Evolutionary conservation across 1,140 invertebrate genomes (phyloP), one percentile per base, ranked within the genome.

Genomic region (Adoxophyes honmai): DNA sequence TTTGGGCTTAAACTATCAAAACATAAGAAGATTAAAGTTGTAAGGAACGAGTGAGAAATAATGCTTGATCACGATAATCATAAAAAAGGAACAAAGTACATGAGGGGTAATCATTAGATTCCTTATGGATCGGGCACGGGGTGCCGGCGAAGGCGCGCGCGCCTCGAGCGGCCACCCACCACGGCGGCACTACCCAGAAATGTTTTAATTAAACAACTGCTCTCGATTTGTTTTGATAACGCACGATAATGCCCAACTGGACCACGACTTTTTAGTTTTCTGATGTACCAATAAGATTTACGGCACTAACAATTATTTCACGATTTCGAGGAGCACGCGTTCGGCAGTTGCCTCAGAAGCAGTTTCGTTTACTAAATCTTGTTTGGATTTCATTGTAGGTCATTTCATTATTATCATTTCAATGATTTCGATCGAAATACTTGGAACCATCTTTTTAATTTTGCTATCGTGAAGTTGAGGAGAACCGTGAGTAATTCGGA

Each of bases 121-220:
- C 58, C 59, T 44, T 55, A 38, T 35, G 48, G 60, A 28, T 37
- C 59, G 60, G 54, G 59, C 60, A 59, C 52, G 59, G 52, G 55
- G 53, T 56, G 38, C 36, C 33, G 37, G 51, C 38, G 21, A 59
- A 42, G 55, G 53, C 53, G 62, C 42, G 54, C 44, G 63, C 42
- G 68, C 63, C 61, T 57, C 54, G 34, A 37, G 57, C 56, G 69
- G 62, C 66, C 72, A 71, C 68, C 72, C 72, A 72, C 68, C 56
- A 55, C 35, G 67, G 60, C 33, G 44, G 60, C 57, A 38, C 63
- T 54, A 37, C 52, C 52, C 62, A 53, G 62, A 65, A 37, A 64
- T 66, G 60, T 64, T 66, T 63, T 68, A 70, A 74, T 74, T 71
- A 74, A 73, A 70, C 64, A 73, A 70, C 57, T 57, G 51, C 54